Conservation (phyloP, 2,113 vertebrate species). For the Esox niger region DNA sequence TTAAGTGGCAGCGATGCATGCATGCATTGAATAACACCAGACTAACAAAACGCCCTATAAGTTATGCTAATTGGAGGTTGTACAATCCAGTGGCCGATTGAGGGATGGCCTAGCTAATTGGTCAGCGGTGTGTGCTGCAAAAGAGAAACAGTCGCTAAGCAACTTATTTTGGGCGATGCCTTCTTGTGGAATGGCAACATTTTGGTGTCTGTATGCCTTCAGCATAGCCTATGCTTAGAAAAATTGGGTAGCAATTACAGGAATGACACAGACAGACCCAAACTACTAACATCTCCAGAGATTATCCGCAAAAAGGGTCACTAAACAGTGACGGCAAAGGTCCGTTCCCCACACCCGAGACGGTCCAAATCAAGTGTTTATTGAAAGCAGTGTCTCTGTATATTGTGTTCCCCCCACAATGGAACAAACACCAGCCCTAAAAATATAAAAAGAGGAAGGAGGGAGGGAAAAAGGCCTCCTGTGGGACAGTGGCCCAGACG, state of each 20-base stretch:
- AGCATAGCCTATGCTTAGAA: too few species aligned
- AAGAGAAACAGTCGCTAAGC: not conserved
- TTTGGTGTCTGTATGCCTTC: not conserved
- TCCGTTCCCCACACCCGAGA: too few species aligned
- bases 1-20: not conserved
- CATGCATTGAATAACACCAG: not conserved
- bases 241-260: too few species aligned
- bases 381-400: not conserved
- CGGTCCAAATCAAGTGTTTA: not conserved
- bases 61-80: too few species aligned
- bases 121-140: not conserved
- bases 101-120: not conserved
- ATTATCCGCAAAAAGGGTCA: too few species aligned
- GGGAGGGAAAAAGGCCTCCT: not conserved
- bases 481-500: not conserved
- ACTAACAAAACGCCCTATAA: not conserved
- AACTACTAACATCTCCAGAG: too few species aligned
- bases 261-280: too few species aligned
- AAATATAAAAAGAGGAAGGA: constrained; percentile 7
- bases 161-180: not conserved
- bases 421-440: constrained; percentile 25
- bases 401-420: constrained; percentile 11
- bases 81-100: not conserved
- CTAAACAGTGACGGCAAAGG: too few species aligned
- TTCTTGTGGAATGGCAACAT: not conserved